These are phyloP conservation scores for Zhuqinia jingwanae DNA, from an alignment of 2,888 invertebrate genomes.

Conservation along the genomic window DNA sequence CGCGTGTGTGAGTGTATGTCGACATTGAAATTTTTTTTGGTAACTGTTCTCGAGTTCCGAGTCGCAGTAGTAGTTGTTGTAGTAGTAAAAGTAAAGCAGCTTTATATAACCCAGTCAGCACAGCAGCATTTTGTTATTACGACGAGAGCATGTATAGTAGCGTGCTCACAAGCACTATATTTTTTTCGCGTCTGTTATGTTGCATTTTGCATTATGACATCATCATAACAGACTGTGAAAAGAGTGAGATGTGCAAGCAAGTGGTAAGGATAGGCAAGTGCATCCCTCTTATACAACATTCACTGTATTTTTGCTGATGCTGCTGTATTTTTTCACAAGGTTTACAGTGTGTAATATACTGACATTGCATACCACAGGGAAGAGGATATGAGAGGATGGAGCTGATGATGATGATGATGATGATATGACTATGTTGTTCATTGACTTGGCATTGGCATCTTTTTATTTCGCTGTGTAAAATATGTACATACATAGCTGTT, in stretches of 20 bases:
- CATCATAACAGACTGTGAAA: constrained; percentile 24
- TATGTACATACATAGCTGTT: not conserved
- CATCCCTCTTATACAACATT: constrained; percentile 1
- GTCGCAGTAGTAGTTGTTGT: not conserved
- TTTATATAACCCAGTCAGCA: not conserved
- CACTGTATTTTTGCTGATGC: constrained; percentile 8
- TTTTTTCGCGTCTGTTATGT: constrained; percentile 26
- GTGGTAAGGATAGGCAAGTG: constrained; percentile 2
- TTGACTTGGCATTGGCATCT: constrained; percentile 24
- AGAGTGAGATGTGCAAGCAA: not conserved
- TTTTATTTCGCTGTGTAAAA: not conserved
- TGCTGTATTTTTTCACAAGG: constrained; percentile 7
- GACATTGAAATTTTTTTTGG: constrained; percentile 53
- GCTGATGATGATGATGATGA: not conserved
- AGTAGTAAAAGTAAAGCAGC: too few species aligned
- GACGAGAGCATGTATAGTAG: not conserved
- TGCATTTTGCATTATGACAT: constrained; percentile 44
- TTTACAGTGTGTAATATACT: not conserved
- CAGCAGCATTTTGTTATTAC: not conserved
- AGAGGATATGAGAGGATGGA: too few species aligned
- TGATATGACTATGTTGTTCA: not conserved
- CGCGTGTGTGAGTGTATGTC: too few species aligned
- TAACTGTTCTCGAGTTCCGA: constrained; percentile 6
- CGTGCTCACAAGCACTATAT: not conserved
- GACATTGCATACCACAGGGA: too few species aligned